These are phyloP conservation scores for Coptodon bakossiorum DNA, from an alignment of 2,113 vertebrate genomes.

Conservation along the genomic window DNA sequence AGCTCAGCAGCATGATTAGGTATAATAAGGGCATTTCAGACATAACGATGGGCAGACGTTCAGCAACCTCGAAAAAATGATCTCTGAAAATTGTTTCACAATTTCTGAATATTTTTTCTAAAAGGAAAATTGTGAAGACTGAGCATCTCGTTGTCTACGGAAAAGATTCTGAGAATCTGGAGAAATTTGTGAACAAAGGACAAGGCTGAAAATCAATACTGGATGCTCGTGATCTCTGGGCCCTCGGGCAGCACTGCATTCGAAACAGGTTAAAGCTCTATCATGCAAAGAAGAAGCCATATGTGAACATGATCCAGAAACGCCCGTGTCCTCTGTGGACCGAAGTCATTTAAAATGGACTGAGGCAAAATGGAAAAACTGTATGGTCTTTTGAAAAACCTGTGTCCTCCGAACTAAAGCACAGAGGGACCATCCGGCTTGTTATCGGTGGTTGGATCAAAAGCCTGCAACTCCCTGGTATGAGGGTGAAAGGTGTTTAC, in stretches of 20 bases:
- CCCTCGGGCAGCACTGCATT: background rate
- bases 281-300: background rate
- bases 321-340: background rate
- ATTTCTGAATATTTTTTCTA: background rate
- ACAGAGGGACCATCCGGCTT: background rate
- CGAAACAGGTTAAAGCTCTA: background rate
- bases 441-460: background rate
- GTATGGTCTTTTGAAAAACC: background rate
- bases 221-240: background rate
- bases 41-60: background rate
- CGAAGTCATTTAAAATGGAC: background rate
- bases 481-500: background rate
- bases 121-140: background rate
- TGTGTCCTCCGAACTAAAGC: background rate
- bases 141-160: background rate
- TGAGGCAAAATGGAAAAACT: background rate
- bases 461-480: background rate
- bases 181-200: background rate
- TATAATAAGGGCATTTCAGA: background rate
- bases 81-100: background rate
- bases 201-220: background rate
- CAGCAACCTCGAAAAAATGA: background rate
- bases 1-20: background rate
- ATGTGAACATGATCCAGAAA: background rate
- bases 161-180: background rate